These are phyloP conservation scores for Probosciger aterrimus DNA, from an alignment of 2,113 vertebrate genomes.

Conservation along the genomic window DNA sequence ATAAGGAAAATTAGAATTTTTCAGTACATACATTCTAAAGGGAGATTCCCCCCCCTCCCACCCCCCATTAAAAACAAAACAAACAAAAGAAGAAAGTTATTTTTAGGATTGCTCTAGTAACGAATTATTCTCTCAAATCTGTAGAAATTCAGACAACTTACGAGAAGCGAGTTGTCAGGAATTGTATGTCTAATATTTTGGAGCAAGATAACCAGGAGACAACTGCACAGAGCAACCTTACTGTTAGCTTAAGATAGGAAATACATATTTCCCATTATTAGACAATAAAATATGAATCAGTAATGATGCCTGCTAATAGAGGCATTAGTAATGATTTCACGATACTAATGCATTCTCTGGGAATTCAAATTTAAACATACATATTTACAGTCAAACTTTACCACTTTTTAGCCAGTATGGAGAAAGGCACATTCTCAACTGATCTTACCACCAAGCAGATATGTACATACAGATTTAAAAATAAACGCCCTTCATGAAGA, in stretches of 20 bases:
- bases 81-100: too few species aligned
- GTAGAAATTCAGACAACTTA: neutral
- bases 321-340: neutral
- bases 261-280: neutral
- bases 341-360: neutral
- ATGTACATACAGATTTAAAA: neutral
- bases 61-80: neutral
- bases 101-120: neutral
- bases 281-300: neutral
- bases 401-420: neutral
- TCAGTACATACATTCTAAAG: neutral
- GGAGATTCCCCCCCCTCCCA: fast-evolving
- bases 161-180: neutral
- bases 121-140: neutral
- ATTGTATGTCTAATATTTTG: neutral
- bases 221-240: neutral
- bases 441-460: neutral
- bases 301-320: neutral
- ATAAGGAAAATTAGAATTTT: neutral
- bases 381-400: neutral
- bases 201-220: neutral
- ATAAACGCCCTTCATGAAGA: neutral
- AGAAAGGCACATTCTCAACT: neutral
- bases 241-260: neutral
- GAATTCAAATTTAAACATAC: neutral